Percentiles rank a stretch among this genome's conserved stretches.
Conservation (phyloP, 2,888 invertebrate genomes). For the Hylaea fasciaria region DNA sequence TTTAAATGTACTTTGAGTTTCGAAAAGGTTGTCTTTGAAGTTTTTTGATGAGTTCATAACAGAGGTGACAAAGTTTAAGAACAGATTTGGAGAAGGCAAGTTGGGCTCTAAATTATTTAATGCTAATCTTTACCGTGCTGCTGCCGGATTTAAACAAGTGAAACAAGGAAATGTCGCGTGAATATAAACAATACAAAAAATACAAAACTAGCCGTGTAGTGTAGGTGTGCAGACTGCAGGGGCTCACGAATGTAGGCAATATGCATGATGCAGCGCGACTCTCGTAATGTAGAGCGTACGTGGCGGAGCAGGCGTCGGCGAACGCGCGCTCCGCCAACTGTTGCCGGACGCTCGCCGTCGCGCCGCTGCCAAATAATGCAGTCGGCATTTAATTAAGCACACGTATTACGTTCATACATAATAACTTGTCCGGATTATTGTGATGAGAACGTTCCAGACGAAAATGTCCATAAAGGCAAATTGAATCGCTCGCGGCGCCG, state of each 20-base stretch:
- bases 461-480: slow-evolving; percentile 9
- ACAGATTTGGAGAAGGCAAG: background rate
- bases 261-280: no score
- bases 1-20: slow-evolving; percentile 15
- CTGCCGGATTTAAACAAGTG: no score
- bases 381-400: background rate
- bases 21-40: background rate
- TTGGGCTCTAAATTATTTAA: background rate
- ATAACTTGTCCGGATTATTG: slow-evolving; percentile 6
- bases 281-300: no score
- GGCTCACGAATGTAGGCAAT: no score
- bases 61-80: background rate
- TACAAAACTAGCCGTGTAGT: no score
- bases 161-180: no score
- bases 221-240: no score
- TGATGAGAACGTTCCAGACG: background rate
- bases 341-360: no score
- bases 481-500: slow-evolving; percentile 8
- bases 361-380: background rate
- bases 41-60: background rate
- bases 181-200: no score
- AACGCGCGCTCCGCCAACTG: no score
- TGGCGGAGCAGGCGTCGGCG: no score
- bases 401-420: slow-evolving; percentile 1
- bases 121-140: no score